Percentiles rank a stretch among this genome's conserved stretches.
Evolutionary conservation across 2,888 invertebrate genomes (phyloP).

Genomic region (Calliopum simillimum): DNA sequence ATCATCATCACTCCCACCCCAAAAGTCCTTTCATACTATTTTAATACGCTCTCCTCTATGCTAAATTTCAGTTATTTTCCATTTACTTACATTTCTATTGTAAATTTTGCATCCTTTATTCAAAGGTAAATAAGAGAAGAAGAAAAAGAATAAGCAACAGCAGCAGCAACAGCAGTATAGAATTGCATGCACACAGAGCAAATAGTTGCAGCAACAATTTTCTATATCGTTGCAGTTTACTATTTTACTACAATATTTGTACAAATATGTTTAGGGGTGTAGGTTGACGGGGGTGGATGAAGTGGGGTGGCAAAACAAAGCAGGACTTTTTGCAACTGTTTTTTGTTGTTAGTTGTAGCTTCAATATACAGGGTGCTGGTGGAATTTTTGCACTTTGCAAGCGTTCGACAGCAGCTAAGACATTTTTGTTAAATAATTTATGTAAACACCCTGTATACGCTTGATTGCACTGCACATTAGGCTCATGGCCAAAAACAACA

Average conservation of each 20-base stretch:
- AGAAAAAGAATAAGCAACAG: slow-evolving; percentile 13
- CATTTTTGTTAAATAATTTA: no score
- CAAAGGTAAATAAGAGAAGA: slow-evolving; percentile 33
- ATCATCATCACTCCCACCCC: background rate
- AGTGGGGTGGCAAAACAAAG: no score
- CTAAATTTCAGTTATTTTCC: background rate
- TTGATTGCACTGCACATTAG: slow-evolving; percentile 18
- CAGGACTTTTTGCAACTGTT: background rate
- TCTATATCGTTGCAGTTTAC: background rate
- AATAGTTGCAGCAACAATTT: background rate
- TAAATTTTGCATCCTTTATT: slow-evolving; percentile 19
- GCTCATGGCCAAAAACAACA: slow-evolving; percentile 34
- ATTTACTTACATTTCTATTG: slow-evolving; percentile 16
- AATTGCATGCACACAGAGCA: no score
- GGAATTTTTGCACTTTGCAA: no score
- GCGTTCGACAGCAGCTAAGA: no score
- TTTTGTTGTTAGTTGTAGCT: slow-evolving; percentile 1
- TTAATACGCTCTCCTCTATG: no score
- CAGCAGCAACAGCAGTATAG: no score
- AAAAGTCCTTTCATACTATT: no score
- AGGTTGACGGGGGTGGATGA: background rate
- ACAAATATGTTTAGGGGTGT: background rate
- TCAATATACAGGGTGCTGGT: no score
- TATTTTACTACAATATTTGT: background rate
- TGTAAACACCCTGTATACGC: no score